Evolutionary conservation across 30 jellyfish, hydroid and myxozoan genomes (phyloP), one percentile per base, ranked within the genome.

Genomic region (Turritopsis rubra): DNA sequence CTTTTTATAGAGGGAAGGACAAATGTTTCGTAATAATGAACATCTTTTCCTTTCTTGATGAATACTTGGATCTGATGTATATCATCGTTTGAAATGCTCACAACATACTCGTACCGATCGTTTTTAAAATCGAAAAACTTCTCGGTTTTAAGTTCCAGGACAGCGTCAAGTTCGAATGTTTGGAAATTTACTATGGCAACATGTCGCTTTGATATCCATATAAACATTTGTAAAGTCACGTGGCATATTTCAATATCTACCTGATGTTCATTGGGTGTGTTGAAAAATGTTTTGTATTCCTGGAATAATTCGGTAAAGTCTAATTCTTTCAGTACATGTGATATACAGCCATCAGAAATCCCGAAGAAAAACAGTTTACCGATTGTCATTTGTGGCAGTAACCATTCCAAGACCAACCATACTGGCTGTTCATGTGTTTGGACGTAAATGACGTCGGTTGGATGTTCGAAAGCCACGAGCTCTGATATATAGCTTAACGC

Each of bases 31-130:
- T 68, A 68, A 27, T 68, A 22, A 9, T n/a, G 30, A 19, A 68
- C 21, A 27, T 68, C 77, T 19, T 27, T 68, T 1, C 77, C 77
- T 68, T 68, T 68, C 77, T 68, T 68, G 77, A 68, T 68, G 21
- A 68, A 68, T n/a, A 27, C 77, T 68, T 23, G 28, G 30, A 68
- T 22, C 60, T 13, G 60, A 68, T 23, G 23, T 19, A 23, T 19
- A 68, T 27, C 77, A 68, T 68, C 77, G 28, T 27, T 8, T 7
- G 77, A 19, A n/a, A 1, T 9, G 28, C 19, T 68, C 19, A 68
- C 9, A 19, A 27, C 77, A 19, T n/a, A 68, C 30, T 27, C 30
- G 30, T 68, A 22, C 16, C 30, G 77, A 9, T 68, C 77, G 21
- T 27, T 27, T 68, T 68, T 68, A 68, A 68, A 68, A 27, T 68